Conservation (phyloP, 1,140 invertebrate species). For the Drosophila ironensis region DNA sequence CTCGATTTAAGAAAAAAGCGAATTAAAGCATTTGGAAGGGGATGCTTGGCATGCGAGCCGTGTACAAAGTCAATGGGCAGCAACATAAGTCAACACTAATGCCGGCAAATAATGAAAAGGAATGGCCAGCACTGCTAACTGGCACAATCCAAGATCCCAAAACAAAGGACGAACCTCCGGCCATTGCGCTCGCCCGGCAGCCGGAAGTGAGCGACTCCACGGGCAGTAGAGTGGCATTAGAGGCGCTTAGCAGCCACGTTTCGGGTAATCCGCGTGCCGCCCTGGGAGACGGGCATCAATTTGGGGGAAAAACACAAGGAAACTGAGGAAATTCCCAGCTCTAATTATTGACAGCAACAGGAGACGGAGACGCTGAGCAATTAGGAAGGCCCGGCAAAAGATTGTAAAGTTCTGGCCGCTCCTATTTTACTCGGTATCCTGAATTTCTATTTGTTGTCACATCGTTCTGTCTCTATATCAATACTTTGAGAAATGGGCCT, state of each 20-base stretch:
- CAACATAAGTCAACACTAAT: slow-evolving; percentile 64
- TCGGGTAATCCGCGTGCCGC: slow-evolving; percentile 53
- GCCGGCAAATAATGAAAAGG: slow-evolving; percentile 62
- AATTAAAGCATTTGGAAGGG: slow-evolving; percentile 15
- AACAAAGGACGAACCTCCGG: slow-evolving; percentile 21
- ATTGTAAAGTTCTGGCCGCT: slow-evolving; percentile 30
- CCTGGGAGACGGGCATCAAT: slow-evolving; percentile 23
- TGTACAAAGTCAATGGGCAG: slow-evolving; percentile 56
- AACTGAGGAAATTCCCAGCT: slow-evolving; percentile 62
- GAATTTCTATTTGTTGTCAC: not conserved
- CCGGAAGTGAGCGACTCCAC: slow-evolving; percentile 49
- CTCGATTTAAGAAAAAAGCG: not conserved
- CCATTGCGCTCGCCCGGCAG: slow-evolving; percentile 4
- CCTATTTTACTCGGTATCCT: not conserved
- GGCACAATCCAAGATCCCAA: slow-evolving; percentile 16
- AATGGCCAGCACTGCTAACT: slow-evolving; percentile 43
- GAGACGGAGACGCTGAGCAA: slow-evolving; percentile 47
- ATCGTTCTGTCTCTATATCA: slow-evolving; percentile 7
- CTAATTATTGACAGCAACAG: slow-evolving; percentile 73
- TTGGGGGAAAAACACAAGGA: slow-evolving; percentile 37
- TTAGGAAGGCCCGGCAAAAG: slow-evolving; percentile 34
- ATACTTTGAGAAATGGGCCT: slow-evolving; percentile 43
- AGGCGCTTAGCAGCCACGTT: slow-evolving; percentile 59
- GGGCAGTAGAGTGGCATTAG: slow-evolving; percentile 40
- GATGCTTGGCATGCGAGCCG: slow-evolving; percentile 14